These are phyloP conservation scores for Raja brachyura DNA, from an alignment of 2,113 vertebrate species.

Conservation along the genomic window DNA sequence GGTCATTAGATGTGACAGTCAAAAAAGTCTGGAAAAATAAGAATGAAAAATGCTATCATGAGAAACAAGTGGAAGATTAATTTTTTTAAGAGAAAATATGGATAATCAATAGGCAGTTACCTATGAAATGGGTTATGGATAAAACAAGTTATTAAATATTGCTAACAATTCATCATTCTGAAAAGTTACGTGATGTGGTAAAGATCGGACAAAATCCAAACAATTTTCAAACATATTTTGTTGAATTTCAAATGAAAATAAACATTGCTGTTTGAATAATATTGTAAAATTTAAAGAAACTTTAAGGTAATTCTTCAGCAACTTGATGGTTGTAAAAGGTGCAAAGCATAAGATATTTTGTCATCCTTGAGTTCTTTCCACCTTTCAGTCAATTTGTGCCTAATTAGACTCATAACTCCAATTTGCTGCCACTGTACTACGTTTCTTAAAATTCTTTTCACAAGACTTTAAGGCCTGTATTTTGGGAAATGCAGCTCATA, in stretches of 20 bases:
- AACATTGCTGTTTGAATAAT: background rate
- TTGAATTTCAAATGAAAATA: background rate
- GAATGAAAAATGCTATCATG: background rate
- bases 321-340: background rate
- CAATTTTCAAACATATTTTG: background rate
- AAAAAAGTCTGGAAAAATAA: background rate
- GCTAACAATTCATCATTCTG: background rate
- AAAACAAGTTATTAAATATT: conserved; percentile 15
- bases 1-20: background rate
- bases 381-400: too few relatives aligned
- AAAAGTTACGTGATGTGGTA: background rate
- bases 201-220: background rate
- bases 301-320: background rate
- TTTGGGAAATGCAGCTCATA: too few relatives aligned
- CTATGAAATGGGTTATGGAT: background rate
- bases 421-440: too few relatives aligned
- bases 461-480: too few relatives aligned
- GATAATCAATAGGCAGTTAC: background rate
- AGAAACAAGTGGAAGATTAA: background rate
- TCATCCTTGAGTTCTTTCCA: too few relatives aligned
- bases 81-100: background rate
- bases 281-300: background rate
- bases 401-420: too few relatives aligned
- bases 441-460: too few relatives aligned
- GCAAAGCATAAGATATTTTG: background rate